These are phyloP conservation scores for Bilobella aurantiaca DNA, from an alignment of 1,140 invertebrate species.

Conservation along the genomic window DNA sequence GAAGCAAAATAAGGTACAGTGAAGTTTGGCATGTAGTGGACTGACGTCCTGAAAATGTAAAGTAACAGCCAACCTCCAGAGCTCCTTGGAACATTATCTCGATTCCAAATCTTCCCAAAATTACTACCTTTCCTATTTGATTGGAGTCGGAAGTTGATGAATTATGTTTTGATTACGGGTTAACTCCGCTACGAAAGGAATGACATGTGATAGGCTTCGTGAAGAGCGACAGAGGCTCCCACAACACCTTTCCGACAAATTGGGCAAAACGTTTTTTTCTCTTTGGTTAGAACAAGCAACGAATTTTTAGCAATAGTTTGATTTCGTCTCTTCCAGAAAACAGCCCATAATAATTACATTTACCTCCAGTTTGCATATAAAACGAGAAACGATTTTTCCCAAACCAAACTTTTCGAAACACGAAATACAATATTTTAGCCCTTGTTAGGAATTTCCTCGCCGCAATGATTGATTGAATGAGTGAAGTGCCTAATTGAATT, in stretches of 20 bases:
- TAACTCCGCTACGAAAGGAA: slow-evolving; percentile 10
- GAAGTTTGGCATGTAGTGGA: too few species aligned
- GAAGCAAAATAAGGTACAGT: too few species aligned
- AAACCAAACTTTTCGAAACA: too few species aligned
- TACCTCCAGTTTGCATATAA: slow-evolving; percentile 16
- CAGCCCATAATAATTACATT: slow-evolving; percentile 16
- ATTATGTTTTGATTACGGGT: slow-evolving; percentile 34
- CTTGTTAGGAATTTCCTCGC: not conserved
- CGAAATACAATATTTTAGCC: too few species aligned
- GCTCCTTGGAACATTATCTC: too few species aligned
- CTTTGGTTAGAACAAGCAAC: too few species aligned
- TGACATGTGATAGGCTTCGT: slow-evolving; percentile 25
- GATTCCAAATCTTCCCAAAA: slow-evolving; percentile 17
- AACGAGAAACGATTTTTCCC: slow-evolving; percentile 13
- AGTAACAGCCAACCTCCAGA: too few species aligned
- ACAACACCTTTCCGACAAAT: too few species aligned
- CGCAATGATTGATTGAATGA: slow-evolving; percentile 2
- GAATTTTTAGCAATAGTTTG: too few species aligned
- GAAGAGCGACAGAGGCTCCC: slow-evolving; percentile 2
- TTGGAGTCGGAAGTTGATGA: slow-evolving; percentile 35
- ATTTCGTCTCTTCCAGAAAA: too few species aligned
- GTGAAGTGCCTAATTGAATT: slow-evolving; percentile 19
- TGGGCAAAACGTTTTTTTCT: too few species aligned
- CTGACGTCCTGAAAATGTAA: too few species aligned
- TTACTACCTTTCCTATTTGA: slow-evolving; percentile 34